Conservation (phyloP, 2,113 vertebrate species). For the Calidris pygmaea region DNA sequence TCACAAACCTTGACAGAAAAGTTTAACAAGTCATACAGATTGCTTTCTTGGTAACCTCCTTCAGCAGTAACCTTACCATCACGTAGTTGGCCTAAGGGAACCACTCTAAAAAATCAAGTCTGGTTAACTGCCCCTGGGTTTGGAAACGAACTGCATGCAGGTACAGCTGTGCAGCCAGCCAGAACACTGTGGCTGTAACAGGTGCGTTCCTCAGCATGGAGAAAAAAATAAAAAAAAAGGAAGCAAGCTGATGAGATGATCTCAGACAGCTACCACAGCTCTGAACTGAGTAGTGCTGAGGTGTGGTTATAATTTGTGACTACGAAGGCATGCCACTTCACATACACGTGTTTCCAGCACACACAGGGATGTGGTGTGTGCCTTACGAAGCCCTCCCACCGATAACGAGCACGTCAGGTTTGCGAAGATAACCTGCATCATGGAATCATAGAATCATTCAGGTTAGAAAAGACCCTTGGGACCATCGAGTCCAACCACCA, state of each 20-base stretch:
- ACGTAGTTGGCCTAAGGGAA: background rate
- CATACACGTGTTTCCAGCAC: background rate
- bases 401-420: accelerated
- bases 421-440: no score
- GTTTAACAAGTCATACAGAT: background rate
- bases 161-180: background rate
- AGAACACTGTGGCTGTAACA: background rate
- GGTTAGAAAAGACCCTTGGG: no score
- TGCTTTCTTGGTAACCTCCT: background rate
- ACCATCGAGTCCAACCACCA: no score
- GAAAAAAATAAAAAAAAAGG: background rate
- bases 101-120: background rate
- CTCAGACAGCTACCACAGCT: background rate
- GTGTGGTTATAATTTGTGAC: accelerated
- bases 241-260: background rate
- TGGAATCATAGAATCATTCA: no score
- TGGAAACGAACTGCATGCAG: background rate
- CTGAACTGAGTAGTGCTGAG: background rate
- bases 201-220: background rate
- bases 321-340: accelerated
- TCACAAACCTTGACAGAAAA: background rate
- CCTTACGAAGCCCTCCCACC: background rate
- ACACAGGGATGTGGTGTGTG: background rate
- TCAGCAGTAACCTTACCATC: background rate
- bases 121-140: background rate